Base-by-base conservation (phyloP, 2,888 invertebrate species). In the Phaedon cochleariae region DNA sequence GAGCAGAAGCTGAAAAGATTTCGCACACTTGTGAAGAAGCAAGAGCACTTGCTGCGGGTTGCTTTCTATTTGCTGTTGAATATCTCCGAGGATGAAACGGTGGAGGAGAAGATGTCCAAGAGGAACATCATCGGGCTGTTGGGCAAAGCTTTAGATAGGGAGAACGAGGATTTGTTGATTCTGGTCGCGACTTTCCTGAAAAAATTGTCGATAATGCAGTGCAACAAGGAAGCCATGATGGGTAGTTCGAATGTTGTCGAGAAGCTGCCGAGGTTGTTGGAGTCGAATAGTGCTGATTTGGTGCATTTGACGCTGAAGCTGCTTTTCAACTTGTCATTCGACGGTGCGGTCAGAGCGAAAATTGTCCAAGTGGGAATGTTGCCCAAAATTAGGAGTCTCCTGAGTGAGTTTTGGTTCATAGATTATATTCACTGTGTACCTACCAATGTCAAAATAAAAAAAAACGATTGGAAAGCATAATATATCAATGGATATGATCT, bases 101-200 rank as follows among this genome's bases (percentile, higher is more conserved):
- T 98, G 2, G 98, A 98, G 84, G 93, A 96, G 84, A 99, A 99
- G 86, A 98, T 99, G 95, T 90, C 95, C 26, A 94, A 95, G 77
- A 94, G 97, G 82, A 95, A 94, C 78, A 90, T 98, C 71, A 93
- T 96, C 2, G 92, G 92, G 41, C 89, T 97, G 84, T 86, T 98
- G 41, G 90, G 95, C 52, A 94, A 93, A 78, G 92, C 94, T 9
- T 87, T 99, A 81, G 96, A 97, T 77, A 88, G 98, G 69, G 93
- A 94, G 75, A 96, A 96, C 82, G 90, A 91, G 69, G 97, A 98
- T 83, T 87, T 98, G 26, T 87, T 97, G 48, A 92, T 95, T 78
- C 87, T 98, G 62, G 94, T 95, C 57, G 90, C 96, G 18, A 96
- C 96, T 21, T 98, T 99, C 84, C 86, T 99, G 52, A 96, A 97